Conservation (phyloP, 2,113 vertebrate genomes). For the Dipodomys stephensi region DNA sequence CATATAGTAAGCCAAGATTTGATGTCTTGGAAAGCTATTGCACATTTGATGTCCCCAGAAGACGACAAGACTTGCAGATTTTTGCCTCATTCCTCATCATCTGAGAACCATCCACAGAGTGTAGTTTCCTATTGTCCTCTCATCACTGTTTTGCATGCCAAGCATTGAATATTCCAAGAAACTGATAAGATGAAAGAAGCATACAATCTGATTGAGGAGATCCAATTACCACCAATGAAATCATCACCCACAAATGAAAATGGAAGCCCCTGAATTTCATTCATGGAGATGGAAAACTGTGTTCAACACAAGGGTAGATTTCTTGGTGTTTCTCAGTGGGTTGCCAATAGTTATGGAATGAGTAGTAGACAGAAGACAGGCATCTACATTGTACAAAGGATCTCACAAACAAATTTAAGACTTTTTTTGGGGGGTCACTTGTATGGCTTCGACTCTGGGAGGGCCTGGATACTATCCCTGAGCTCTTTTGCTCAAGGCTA, state of each 20-base stretch:
- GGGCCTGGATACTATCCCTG: too few species aligned
- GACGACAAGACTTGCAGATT: not conserved
- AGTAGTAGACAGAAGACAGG: not conserved
- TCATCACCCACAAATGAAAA: conserved; percentile 18
- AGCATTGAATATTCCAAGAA: not conserved
- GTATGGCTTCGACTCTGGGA: too few species aligned
- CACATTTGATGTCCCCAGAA: not conserved
- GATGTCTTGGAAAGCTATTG: not conserved
- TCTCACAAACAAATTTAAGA: not conserved
- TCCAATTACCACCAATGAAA: not conserved
- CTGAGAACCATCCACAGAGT: not conserved
- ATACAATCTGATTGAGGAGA: not conserved
- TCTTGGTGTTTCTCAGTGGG: conserved; percentile 34
- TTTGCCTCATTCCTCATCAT: not conserved
- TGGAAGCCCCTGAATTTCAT: not conserved
- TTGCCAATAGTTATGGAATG: conserved; percentile 44
- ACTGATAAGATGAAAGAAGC: not conserved
- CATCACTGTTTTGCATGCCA: not conserved
- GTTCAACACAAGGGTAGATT: conserved; percentile 16
- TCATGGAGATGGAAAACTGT: not conserved
- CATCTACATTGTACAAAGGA: not conserved
- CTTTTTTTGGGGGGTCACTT: too few species aligned
- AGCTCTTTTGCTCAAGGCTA: too few species aligned
- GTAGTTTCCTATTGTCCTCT: not conserved
- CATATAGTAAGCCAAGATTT: not conserved